A percentile compares a stretch with the other conserved stretches of the same genome.
Conservation (phyloP, 2,888 invertebrate genomes). For the Drosophila atripex region DNA sequence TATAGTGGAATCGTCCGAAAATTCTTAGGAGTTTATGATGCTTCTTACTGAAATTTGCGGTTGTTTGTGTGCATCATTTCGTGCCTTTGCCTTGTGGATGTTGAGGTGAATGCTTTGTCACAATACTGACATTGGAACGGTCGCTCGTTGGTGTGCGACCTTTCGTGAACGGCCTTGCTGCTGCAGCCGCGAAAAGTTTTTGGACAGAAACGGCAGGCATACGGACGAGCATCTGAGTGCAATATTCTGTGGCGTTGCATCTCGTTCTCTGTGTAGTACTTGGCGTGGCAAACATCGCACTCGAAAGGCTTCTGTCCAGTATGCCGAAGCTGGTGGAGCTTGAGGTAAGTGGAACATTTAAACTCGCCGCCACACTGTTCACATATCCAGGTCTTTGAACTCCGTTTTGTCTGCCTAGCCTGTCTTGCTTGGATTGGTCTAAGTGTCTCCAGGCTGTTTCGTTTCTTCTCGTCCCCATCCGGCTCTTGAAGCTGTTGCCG, state of each 20-base stretch:
- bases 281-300: conserved; percentile 55
- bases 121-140: conserved; percentile 59
- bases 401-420: background rate
- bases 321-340: conserved; percentile 56
- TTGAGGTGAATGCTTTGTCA: conserved; percentile 59
- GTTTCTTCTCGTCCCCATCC: background rate
- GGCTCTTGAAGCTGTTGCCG: background rate
- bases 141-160: conserved; percentile 64
- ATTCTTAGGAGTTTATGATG: background rate
- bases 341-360: conserved; percentile 61
- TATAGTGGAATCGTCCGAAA: background rate
- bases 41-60: conserved; percentile 57
- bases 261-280: conserved; percentile 59
- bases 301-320: conserved; percentile 56
- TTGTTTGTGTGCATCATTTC: conserved; percentile 55
- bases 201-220: conserved; percentile 53
- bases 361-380: conserved; percentile 63
- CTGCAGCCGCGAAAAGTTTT: conserved; percentile 68
- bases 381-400: conserved; percentile 56
- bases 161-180: conserved; percentile 60
- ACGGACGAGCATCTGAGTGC: conserved; percentile 56
- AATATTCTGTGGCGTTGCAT: conserved; percentile 59
- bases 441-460: background rate
- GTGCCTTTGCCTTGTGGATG: conserved; percentile 51
- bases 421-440: background rate